Conservation (phyloP, 2,797 vertebrate genomes). For the Hoplostethus mediterraneus region DNA sequence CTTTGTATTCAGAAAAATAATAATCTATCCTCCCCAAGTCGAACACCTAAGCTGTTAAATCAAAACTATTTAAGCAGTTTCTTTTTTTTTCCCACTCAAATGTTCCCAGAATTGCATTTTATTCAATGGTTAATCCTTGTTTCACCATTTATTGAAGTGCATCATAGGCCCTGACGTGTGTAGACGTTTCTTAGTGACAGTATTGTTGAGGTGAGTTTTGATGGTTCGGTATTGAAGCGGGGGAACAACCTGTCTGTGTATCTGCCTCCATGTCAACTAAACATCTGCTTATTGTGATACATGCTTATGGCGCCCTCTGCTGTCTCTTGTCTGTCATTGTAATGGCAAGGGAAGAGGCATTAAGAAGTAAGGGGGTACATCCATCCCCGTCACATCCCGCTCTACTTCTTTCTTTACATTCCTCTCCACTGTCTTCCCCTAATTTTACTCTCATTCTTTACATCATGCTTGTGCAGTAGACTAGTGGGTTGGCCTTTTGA, state of each 20-base stretch:
- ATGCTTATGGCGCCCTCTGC: constrained; percentile 72
- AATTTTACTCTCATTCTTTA: constrained; percentile 44
- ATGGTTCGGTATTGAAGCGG: constrained; percentile 13
- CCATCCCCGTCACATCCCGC: constrained; percentile 36
- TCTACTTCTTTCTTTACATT: constrained; percentile 53
- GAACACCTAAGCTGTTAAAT: background rate
- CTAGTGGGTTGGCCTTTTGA: constrained; percentile 45
- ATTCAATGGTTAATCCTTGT: background rate
- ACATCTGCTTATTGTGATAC: constrained; percentile 40
- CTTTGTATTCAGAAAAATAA: constrained; percentile 28
- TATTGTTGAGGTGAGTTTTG: background rate
- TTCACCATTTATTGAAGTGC: background rate
- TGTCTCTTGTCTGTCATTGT: constrained; percentile 50
- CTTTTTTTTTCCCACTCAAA: background rate
- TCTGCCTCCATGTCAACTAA: constrained; percentile 61
- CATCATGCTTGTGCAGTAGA: constrained; percentile 54
- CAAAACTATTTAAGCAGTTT: background rate
- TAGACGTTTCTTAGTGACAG: background rate
- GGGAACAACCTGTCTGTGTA: constrained; percentile 46
- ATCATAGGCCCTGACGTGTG: background rate
- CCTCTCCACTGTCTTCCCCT: constrained; percentile 44
- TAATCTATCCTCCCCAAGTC: background rate
- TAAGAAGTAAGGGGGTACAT: constrained; percentile 51
- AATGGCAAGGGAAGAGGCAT: constrained; percentile 38
- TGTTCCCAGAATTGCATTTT: constrained; percentile 4